Evolutionary conservation across 2,113 vertebrate genomes (phyloP).

Genomic region (Myanophis thanlyinensis): DNA sequence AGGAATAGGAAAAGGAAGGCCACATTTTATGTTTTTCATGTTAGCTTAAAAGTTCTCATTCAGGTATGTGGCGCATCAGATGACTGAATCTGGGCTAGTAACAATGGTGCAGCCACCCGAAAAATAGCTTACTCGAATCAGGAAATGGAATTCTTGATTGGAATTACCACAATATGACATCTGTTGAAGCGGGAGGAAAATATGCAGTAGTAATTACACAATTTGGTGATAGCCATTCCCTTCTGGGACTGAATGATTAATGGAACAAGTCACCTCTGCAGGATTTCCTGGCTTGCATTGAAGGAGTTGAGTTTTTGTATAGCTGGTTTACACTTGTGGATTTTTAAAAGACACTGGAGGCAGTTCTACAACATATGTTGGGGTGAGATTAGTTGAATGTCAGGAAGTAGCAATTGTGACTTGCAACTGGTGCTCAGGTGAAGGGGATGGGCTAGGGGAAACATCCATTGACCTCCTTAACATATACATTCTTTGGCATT

Average conservation of each 20-base stretch:
- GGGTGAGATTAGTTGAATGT: slow-evolving; percentile 16
- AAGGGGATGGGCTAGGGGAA: not conserved
- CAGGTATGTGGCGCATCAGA: not conserved
- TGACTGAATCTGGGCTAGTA: slow-evolving; percentile 7
- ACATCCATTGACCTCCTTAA: not conserved
- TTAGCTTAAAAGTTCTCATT: not conserved
- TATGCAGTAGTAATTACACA: slow-evolving; percentile 33
- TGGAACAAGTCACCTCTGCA: slow-evolving; percentile 30
- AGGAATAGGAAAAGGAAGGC: not conserved
- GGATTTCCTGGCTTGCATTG: slow-evolving; percentile 23
- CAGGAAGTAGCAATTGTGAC: slow-evolving; percentile 6
- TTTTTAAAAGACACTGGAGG: not conserved
- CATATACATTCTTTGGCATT: not conserved
- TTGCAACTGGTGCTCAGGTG: not conserved
- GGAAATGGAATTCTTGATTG: slow-evolving; percentile 47
- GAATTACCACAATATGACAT: slow-evolving; percentile 41
- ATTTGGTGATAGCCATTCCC: slow-evolving; percentile 28
- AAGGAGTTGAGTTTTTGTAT: not conserved
- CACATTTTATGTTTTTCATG: not conserved
- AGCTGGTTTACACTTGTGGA: not conserved
- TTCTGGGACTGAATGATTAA: slow-evolving; percentile 14
- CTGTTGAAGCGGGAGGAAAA: slow-evolving; percentile 36
- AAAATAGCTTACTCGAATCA: slow-evolving; percentile 30
- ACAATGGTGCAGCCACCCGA: slow-evolving; percentile 6
- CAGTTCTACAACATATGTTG: not conserved